A percentile compares a stretch with the other conserved stretches of the same genome.
Conservation (phyloP, 2,888 invertebrate species). For the Toxonevra muliebris region DNA sequence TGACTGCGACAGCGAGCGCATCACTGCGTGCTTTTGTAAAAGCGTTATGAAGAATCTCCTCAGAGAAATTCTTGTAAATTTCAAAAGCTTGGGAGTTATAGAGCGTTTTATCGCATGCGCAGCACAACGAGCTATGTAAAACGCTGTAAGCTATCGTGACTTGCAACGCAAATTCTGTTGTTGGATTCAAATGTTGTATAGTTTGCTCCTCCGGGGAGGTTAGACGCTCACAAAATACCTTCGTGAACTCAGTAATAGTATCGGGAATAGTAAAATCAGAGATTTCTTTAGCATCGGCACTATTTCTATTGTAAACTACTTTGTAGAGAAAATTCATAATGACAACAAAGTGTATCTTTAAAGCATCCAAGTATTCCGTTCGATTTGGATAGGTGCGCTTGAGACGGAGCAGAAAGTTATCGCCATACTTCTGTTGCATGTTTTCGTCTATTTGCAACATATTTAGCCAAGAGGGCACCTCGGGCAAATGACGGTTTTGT, state of each 20-base stretch:
- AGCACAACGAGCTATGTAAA: slow-evolving; percentile 74
- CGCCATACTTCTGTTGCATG: slow-evolving; percentile 65
- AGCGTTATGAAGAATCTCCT: slow-evolving; percentile 70
- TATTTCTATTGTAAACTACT: slow-evolving; percentile 49
- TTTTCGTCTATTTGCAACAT: slow-evolving; percentile 70
- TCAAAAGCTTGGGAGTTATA: slow-evolving; percentile 75
- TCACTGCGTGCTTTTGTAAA: slow-evolving; percentile 70
- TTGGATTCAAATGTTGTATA: slow-evolving; percentile 52
- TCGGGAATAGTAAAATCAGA: slow-evolving; percentile 55
- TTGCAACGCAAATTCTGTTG: slow-evolving; percentile 51
- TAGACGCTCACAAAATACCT: slow-evolving; percentile 46
- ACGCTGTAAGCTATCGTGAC: slow-evolving; percentile 58
- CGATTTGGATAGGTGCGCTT: slow-evolving; percentile 54
- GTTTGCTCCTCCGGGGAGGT: slow-evolving; percentile 45
- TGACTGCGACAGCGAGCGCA: slow-evolving; percentile 69
- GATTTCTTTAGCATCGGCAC: slow-evolving; percentile 32
- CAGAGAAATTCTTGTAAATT: slow-evolving; percentile 78
- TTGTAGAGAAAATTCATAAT: slow-evolving; percentile 56
- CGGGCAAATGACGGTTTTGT: slow-evolving; percentile 69
- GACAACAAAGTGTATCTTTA: slow-evolving; percentile 60
- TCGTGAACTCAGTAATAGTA: slow-evolving; percentile 55
- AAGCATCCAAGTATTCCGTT: slow-evolving; percentile 50
- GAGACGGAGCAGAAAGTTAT: slow-evolving; percentile 59
- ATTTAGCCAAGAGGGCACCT: slow-evolving; percentile 71
- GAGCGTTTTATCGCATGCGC: slow-evolving; percentile 70